Evolutionary conservation across 2,797 vertebrate genomes (phyloP).

Genomic region (Chromis chromis): DNA sequence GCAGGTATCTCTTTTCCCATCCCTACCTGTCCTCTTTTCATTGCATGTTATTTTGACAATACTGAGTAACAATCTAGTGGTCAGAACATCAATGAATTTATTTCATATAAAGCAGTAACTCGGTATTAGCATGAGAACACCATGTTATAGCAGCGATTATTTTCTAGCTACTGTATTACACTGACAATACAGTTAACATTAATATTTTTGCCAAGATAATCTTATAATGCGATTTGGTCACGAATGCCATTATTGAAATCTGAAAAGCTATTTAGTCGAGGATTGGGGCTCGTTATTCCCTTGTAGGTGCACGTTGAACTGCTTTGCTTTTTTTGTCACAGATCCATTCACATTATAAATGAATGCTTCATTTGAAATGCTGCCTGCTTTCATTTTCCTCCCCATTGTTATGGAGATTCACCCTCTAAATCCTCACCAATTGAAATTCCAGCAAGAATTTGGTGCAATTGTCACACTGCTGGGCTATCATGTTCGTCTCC

Average conservation of each 20-base stretch:
- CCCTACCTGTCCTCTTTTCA: not conserved
- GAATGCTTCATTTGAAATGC: constrained; percentile 49
- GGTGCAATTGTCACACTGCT: constrained; percentile 58
- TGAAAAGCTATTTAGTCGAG: constrained; percentile 25
- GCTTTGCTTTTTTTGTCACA: constrained; percentile 39
- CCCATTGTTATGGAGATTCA: constrained; percentile 73
- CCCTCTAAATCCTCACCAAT: constrained; percentile 48
- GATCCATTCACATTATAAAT: constrained; percentile 43
- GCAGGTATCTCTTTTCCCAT: too few species aligned
- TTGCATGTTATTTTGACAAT: not conserved
- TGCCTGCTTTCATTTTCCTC: constrained; percentile 53
- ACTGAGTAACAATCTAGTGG: not conserved
- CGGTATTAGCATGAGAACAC: not conserved
- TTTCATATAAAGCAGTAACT: not conserved
- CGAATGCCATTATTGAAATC: constrained; percentile 7
- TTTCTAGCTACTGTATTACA: not conserved
- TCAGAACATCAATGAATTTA: not conserved
- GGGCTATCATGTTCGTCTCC: constrained; percentile 40
- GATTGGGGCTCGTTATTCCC: constrained; percentile 24
- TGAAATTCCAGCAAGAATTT: constrained; percentile 59
- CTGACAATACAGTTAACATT: not conserved
- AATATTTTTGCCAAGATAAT: constrained; percentile 16
- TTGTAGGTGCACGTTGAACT: constrained; percentile 30
- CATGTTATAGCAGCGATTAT: not conserved
- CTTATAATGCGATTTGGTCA: constrained; percentile 13